phyloP scores from a whole-genome alignment of 1,140 invertebrate species.

The Alviniconcha marisindica region DNA sequence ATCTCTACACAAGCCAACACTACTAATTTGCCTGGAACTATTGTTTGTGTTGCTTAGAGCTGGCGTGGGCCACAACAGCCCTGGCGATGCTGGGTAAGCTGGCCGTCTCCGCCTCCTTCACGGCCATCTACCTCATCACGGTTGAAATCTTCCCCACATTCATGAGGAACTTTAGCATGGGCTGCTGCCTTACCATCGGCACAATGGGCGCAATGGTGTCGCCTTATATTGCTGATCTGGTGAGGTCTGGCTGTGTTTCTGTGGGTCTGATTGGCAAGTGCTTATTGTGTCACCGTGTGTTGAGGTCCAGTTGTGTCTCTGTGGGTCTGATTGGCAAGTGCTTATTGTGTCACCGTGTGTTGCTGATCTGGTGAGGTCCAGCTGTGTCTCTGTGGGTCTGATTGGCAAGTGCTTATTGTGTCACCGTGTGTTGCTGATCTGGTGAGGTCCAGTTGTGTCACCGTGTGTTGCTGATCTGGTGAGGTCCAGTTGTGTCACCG shows the following conservation, averaged over 20 bases:
- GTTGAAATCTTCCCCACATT: conserved; percentile 91
- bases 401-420: conserved; percentile 34
- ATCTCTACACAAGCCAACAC: not conserved
- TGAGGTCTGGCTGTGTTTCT: not conserved
- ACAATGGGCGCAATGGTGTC: conserved; percentile 86
- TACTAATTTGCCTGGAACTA: too few species aligned
- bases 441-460: too few species aligned
- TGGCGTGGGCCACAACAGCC: conserved; percentile 23
- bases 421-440: conserved; percentile 40
- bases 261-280: conserved; percentile 35
- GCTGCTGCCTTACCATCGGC: conserved; percentile 86
- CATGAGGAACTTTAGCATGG: conserved; percentile 88
- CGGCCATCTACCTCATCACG: conserved; percentile 87
- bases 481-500: not conserved
- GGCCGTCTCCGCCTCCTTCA: conserved; percentile 64
- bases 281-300: conserved; percentile 44
- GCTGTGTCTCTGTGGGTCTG: conserved; percentile 32
- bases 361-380: too few species aligned
- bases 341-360: too few species aligned
- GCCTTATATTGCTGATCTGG: conserved; percentile 77
- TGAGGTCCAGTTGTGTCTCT: too few species aligned
- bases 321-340: conserved; percentile 18
- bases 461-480: not conserved
- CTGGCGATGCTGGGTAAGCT: conserved; percentile 47
- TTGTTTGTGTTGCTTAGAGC: not conserved